Conservation (phyloP, 2,888 invertebrate genomes). For the Metopia argyrocephala region DNA sequence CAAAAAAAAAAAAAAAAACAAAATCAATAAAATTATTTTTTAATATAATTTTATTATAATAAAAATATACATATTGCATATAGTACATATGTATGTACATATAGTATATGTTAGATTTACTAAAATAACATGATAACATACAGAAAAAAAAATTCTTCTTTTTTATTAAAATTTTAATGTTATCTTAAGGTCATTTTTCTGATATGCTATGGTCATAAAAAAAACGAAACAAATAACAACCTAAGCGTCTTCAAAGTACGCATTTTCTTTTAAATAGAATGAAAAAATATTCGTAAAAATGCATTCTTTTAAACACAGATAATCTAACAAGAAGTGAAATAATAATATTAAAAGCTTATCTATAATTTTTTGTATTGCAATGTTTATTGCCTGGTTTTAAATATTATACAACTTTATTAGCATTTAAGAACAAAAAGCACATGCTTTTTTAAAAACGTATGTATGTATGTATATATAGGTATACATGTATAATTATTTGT, state of each 20-base stretch:
- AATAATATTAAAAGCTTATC: too few relatives aligned
- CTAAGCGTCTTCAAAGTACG: constrained; percentile 14
- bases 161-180: constrained; percentile 45
- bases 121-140: not conserved
- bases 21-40: not conserved
- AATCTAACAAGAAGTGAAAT: too few relatives aligned
- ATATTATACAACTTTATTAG: not conserved
- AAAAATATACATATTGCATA: too few relatives aligned
- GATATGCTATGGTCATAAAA: constrained; percentile 49
- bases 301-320: too few relatives aligned
- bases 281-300: too few relatives aligned
- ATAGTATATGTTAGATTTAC: not conserved
- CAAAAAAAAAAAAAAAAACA: not conserved
- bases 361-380: not conserved
- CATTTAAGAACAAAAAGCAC: not conserved
- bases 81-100: too few relatives aligned
- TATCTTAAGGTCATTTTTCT: constrained; percentile 61
- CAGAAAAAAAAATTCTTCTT: not conserved
- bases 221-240: not conserved
- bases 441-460: not conserved
- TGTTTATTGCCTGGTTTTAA: not conserved
- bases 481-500: not conserved
- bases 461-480: too few relatives aligned
- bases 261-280: constrained; percentile 3
- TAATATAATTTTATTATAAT: not conserved